Base-by-base conservation (phyloP, 1,140 invertebrate species). In the Hylaeus anthracinus region DNA sequence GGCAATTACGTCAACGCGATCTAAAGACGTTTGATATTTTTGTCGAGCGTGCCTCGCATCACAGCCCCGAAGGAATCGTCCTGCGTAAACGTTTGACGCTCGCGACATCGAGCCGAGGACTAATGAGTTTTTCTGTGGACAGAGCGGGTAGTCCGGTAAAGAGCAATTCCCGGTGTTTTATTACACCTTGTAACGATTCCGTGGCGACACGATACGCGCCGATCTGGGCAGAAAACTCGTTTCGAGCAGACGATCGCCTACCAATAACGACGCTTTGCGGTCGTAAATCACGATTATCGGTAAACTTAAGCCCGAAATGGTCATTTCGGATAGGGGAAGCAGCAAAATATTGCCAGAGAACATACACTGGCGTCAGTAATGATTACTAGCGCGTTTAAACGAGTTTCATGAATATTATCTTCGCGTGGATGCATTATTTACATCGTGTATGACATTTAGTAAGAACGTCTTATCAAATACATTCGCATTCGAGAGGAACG, bases 111-210 rank as follows among this genome's bases (percentile, higher is more conserved):
- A 51, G 41, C 15, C 43, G 6, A 8, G 41, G 76, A 45, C 48
- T 56, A 79, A 79, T 55, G 70, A 79, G 69, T 55, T 79, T 72
- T 79, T 72, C 45, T 70, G 37, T 37, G 70, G n/a, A 39, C 67
- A 64, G 14, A 39, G 48, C 14, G 41, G 41, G 48, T 41, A 5
- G n/a, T 51, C 43, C 66, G 39, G 51, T 72, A 64, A 79, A 79
- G 51, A 48, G 73, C 65, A 66, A 81, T 76, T 63, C 70, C 65
- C 65, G n/a, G 39, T 53, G 64, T 76, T 81, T 81, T 76, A 72
- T 81, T 76, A 53, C 60, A 58, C 77, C 70, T 55, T 48, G n/a
- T 14, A 53, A 55, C 43, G 61, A 79, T 73, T 73, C 12, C 71
- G 51, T 2, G 26, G 43, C 61, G 37, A 9, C 1, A 15, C 51